Evolutionary conservation across 2,113 vertebrate species (phyloP), one percentile per base, ranked within the genome.

Genomic region (Onychostoma macrolepis): DNA sequence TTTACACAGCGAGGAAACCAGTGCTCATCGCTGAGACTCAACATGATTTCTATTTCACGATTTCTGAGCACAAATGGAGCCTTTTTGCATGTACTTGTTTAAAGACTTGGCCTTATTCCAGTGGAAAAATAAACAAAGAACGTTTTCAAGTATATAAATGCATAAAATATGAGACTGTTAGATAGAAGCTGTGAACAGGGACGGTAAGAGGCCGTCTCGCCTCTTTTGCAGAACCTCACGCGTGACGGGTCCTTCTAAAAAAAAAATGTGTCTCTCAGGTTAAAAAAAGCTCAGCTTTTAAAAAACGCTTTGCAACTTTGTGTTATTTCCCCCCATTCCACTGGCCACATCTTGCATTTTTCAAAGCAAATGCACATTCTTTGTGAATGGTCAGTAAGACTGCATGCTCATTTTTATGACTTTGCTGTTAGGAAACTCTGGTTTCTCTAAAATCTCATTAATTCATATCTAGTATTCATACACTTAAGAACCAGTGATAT

Each of bases 41-140:
- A 65, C 58, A 63, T 43, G 24, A 48, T 69, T 83, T 83, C 26
- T 33, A 30, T 83, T 78, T 21, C 76, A 78, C 4, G 6, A 65
- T 53, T 78, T 53, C 45, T 78, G 30, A 83, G 41, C 4, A 8
- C 21, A 82, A 67, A 65, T 43, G 15, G n/a, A 81, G 38, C 79
- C 8, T 81, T 13, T 65, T 43, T 5, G 19, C 13, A 9, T 45
- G 12, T n/a, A 76, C 48, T 4, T 19, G 28, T 53, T 78, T 53
- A 78, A 50, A 78, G 26, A 24, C 26, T 33, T 69, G n/a, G 26
- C 15, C 6, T 43, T 50, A 48, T 30, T 83, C 15, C 80, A 81
- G 41, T 77, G 43, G 78, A 38, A 38, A 38, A 41, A 41, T 41
- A 41, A 38, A 61, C 1, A 36, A 58, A n/a, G 15, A 30, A 33